Evolutionary conservation across 2,888 invertebrate genomes (phyloP), one percentile per base, ranked within the genome.

Genomic region (Caenorhabditis plicata): DNA sequence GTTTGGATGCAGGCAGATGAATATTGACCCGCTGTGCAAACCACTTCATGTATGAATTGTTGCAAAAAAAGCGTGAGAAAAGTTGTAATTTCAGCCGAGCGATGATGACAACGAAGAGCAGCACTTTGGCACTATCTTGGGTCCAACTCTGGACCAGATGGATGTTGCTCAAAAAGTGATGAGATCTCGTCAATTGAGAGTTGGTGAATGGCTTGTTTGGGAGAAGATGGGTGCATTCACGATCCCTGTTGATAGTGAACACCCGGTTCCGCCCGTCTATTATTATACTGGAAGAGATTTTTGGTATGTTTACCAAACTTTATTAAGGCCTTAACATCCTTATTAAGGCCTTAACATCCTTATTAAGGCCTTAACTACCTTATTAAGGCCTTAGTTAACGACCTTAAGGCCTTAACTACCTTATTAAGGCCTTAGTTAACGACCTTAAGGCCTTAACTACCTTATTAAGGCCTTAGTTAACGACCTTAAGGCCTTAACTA

Each of bases 191-290:
- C 74, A 74, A 43, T 38, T 77, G 47, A 20, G 53, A 11, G 64
- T 73, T n/a, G 78, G 78, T 15, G 78, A 78, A 25, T 77, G 77
- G 88, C 85, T 98, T 31, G 85, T 90, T 61, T 98, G 92, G 85
- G 88, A 88, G 73, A 88, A 95, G 82, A 95, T 96, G 95, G 96
- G 96, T 40, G 96, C 96, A 17, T 94, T 93, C 84, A 93, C 96
- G 0, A 51, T 92, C 91, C 17, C 91, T 90, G 64, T 86, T 88
- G 23, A 96, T 85, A 95, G 95, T 84, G 95, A 95, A 17, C 92
- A 92, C 82, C 89, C 90, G 4, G 83, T 88, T 62, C 91, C 92
- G 0, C 69, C 73, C 8, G 68, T 74, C 17, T 74, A 73, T 56
- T 74, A 74, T 46, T 72, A 66, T 50, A 56, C 67, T 35, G 64